These are phyloP conservation scores for Microcaecilia unicolor DNA, from an alignment of 2,797 vertebrate genomes.

Conservation along the genomic window DNA sequence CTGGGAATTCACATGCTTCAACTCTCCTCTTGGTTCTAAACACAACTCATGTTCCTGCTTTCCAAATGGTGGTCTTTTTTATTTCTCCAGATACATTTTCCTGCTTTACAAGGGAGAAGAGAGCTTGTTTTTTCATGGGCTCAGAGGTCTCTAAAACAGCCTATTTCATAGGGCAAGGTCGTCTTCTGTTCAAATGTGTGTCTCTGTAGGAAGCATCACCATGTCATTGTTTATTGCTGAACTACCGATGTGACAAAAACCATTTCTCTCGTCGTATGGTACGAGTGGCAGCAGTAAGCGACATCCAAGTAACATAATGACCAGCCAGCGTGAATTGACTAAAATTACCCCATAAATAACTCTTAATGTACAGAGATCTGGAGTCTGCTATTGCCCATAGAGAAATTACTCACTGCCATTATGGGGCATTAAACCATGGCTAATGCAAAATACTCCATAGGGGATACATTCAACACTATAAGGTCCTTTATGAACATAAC, in stretches of 20 bases:
- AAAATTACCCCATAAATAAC: conserved; percentile 60
- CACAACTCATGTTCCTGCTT: not conserved
- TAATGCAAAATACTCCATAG: conserved; percentile 38
- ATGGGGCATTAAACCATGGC: conserved; percentile 41
- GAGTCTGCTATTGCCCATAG: conserved; percentile 35
- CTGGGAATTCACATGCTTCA: too few relatives aligned
- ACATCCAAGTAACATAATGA: conserved; percentile 45
- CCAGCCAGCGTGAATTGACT: conserved; percentile 48
- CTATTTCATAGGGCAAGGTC: not conserved
- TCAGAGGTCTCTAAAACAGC: not conserved
- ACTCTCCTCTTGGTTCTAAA: not conserved
- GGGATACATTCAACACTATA: conserved; percentile 47
- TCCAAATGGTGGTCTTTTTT: too few relatives aligned
- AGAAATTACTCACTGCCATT: conserved; percentile 51
- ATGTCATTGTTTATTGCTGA: not conserved
- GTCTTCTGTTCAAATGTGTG: too few relatives aligned
- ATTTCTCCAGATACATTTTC: not conserved
- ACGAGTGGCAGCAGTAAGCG: conserved; percentile 27
- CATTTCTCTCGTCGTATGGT: conserved; percentile 18
- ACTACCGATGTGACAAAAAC: not conserved
- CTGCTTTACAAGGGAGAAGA: not conserved
- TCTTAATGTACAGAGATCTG: conserved; percentile 37
- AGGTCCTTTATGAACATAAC: conserved; percentile 30
- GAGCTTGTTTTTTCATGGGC: not conserved
- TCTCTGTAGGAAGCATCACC: not conserved